Evolutionary conservation across 23 tunicate genomes (phyloP).

Genomic region (Styela clava): DNA sequence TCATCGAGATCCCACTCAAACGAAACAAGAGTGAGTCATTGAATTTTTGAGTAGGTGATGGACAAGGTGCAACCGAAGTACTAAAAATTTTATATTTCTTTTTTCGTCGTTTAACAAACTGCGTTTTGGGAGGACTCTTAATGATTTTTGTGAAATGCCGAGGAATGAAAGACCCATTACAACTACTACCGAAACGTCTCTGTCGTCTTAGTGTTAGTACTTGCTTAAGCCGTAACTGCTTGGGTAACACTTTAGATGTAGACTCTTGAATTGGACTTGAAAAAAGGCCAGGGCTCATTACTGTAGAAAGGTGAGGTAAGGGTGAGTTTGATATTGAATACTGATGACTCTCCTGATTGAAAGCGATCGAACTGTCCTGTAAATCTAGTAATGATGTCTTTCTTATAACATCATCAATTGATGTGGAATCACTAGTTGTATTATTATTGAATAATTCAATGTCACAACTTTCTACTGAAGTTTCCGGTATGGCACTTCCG

Average conservation of each 20-base stretch:
- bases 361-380: not conserved
- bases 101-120: slow-evolving; percentile 7
- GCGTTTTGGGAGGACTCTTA: slow-evolving; percentile 9
- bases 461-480: too few species aligned
- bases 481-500: too few species aligned
- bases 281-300: slow-evolving; percentile 7
- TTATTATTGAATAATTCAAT: not conserved
- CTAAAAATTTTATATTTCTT: slow-evolving; percentile 15
- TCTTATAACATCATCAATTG: not conserved
- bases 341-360: not conserved
- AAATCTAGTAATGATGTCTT: not conserved
- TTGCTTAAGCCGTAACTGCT: not conserved
- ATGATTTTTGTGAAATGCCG: not conserved
- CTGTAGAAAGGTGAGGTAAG: not conserved
- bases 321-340: not conserved
- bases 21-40: slow-evolving; percentile 30
- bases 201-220: not conserved
- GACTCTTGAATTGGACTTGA: slow-evolving; percentile 20
- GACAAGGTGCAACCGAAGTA: slow-evolving; percentile 21
- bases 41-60: slow-evolving; percentile 5
- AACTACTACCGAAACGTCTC: slow-evolving; percentile 25
- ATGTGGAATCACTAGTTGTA: not conserved
- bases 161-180: not conserved
- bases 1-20: slow-evolving; percentile 56
- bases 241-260: not conserved